A percentile compares a stretch with the other conserved stretches of the same genome.
phyloP scores from a whole-genome alignment of 2,888 invertebrate genomes.

The Cantharis nigra region DNA sequence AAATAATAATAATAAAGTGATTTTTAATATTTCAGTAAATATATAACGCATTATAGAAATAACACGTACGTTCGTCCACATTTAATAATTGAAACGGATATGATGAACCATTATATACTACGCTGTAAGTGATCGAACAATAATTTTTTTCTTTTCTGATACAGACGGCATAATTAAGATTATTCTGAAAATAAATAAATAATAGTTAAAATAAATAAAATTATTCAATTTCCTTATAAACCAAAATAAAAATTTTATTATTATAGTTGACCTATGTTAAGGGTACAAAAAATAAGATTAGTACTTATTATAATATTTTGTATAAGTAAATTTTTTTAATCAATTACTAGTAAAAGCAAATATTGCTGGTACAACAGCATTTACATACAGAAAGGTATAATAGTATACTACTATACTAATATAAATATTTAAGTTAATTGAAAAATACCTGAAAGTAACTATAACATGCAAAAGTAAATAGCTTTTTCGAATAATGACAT shows the following conservation, averaged over 20 bases:
- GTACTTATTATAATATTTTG: no score
- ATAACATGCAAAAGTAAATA: background rate
- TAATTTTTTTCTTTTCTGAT: constrained; percentile 64
- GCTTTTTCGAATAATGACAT: background rate
- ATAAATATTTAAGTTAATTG: background rate
- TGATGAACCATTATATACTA: constrained; percentile 58
- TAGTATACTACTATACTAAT: background rate
- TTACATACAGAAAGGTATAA: background rate
- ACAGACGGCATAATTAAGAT: constrained; percentile 78
- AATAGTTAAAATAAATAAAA: background rate
- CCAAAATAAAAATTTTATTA: no score
- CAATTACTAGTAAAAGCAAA: constrained; percentile 20
- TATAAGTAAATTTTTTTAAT: background rate
- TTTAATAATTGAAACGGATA: constrained; percentile 70
- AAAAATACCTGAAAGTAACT: background rate
- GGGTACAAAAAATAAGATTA: no score
- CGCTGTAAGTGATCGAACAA: constrained; percentile 70
- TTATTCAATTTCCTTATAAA: no score
- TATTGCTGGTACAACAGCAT: background rate
- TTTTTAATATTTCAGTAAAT: background rate
- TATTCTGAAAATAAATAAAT: constrained; percentile 64
- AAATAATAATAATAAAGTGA: background rate
- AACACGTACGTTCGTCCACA: constrained; percentile 66
- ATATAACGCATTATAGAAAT: background rate
- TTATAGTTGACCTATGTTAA: no score